These are phyloP conservation scores for Colaptes auratus DNA, from an alignment of 2,113 vertebrate genomes.

Conservation along the genomic window DNA sequence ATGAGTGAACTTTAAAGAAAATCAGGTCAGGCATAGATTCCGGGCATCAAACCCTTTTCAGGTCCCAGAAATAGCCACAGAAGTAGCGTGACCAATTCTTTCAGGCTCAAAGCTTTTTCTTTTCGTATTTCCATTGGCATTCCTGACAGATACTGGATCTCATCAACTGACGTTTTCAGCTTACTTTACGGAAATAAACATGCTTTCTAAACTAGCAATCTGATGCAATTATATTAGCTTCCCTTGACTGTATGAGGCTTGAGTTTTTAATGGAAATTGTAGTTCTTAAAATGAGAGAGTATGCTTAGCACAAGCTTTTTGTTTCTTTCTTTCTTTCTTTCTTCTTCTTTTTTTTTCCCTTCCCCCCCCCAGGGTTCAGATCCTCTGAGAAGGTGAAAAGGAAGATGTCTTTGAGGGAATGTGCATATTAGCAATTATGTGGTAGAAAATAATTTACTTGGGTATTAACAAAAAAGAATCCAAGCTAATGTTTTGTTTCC, in stretches of 20 bases:
- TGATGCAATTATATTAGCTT: not conserved
- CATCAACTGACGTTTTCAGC: not conserved
- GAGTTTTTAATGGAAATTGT: not conserved
- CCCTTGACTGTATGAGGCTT: not conserved
- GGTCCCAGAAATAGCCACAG: constrained; percentile 50
- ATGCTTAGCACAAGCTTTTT: not conserved
- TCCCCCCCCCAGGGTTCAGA: not conserved
- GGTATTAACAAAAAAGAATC: not conserved
- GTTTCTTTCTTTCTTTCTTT: no score
- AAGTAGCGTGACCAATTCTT: constrained; percentile 27
- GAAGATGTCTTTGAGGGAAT: not conserved
- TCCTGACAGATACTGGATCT: not conserved
- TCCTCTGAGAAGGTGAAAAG: not conserved
- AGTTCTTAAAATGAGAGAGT: not conserved
- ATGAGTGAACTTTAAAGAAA: constrained; percentile 62
- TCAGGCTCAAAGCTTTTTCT: not conserved
- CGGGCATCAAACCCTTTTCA: constrained; percentile 49
- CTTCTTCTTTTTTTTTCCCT: no score
- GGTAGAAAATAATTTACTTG: not conserved
- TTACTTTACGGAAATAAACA: not conserved
- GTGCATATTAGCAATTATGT: accelerated
- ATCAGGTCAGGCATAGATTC: constrained; percentile 67
- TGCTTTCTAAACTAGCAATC: not conserved
- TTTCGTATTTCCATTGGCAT: not conserved
- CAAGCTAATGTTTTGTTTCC: not conserved